Conservation (phyloP, 1,140 invertebrate genomes). For the Andrena cerasifolii region DNA sequence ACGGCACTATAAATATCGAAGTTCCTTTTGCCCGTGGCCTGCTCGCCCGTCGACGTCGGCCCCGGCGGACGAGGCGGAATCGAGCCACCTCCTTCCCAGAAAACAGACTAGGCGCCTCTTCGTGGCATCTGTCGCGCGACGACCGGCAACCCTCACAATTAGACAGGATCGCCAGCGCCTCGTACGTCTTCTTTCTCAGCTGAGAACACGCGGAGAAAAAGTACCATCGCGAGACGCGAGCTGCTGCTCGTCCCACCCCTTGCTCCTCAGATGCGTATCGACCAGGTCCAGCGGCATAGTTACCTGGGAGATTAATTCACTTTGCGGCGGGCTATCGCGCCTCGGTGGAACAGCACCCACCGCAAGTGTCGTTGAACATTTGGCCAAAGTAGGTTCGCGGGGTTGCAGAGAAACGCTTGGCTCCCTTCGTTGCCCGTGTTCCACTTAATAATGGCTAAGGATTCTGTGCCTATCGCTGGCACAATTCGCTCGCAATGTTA, state of each 20-base stretch:
- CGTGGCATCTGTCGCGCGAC: constrained; percentile 72
- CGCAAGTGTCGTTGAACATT: too few relatives aligned
- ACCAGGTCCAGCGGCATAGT: neutral
- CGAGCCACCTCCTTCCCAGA: constrained; percentile 57
- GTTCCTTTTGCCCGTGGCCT: constrained; percentile 58
- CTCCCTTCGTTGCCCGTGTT: too few relatives aligned
- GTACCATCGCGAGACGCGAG: neutral
- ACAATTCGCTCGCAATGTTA: too few relatives aligned
- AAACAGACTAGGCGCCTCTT: constrained; percentile 68
- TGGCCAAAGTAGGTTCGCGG: too few relatives aligned
- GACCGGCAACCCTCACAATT: constrained; percentile 63
- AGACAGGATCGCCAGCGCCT: constrained; percentile 62
- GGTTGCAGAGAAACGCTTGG: too few relatives aligned
- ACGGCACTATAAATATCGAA: constrained; percentile 76
- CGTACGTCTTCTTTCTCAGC: constrained; percentile 49
- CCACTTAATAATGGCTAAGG: too few relatives aligned
- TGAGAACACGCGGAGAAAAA: constrained; percentile 20
- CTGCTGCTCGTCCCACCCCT: constrained; percentile 37
- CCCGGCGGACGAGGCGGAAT: neutral
- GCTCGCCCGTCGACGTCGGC: constrained; percentile 53
- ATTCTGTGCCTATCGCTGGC: too few relatives aligned
- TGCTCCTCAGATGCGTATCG: constrained; percentile 31
- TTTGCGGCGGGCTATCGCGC: constrained; percentile 19
- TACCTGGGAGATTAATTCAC: constrained; percentile 23
- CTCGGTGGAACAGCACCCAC: too few relatives aligned